Base-by-base conservation (phyloP, 2,797 vertebrate species). In the Pseudopleuronectes americanus region DNA sequence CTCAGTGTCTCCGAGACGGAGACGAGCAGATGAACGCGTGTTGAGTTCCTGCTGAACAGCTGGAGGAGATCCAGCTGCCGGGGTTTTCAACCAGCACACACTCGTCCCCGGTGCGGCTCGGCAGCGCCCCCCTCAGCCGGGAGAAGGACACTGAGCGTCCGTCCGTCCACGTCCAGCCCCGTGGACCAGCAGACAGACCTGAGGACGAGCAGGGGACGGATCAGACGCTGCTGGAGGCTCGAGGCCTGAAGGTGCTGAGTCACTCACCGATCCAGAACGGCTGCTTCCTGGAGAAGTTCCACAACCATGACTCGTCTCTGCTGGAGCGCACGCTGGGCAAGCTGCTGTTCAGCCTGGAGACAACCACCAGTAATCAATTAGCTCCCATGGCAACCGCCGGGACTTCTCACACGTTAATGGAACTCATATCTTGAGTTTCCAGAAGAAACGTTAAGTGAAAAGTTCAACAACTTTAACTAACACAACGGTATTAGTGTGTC, bases 201-300 rank as follows among this genome's bases (percentile, higher is more conserved):
- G 80, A 59, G 58, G 43, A 26, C 26, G 5, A 45, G 19, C 48
- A 49, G 0, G 9, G 12, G 64, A 43, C 41, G 13, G 41, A 43
- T 16, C 14, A 43, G 14, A 1, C 6, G 36, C 36, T 38, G 36
- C 36, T 38, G 36, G 28, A 31, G 1, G 7, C 28, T 31, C 4
- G 28, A 31, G 28, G 28, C 28, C 28, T 31, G 28, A 31, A 31
- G 6, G 28, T 31, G 28, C 28, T 33, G 19, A 8, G 13, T 6
- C 73, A 69, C 86, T 91, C 88, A 95, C 93, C 91, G 22, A 93
- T 93, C 92, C 90, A 91, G 79, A 96, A 93, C 0, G 88, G 79
- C 64, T 89, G 89, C 87, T 89, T 93, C 48, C 88, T 84, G 43
- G 86, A 85, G 83, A 94, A 93, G 51, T 75, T 94, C 84, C 88